Evolutionary conservation across 2,888 invertebrate genomes (phyloP).

Genomic region (Cactoblastis cactorum): DNA sequence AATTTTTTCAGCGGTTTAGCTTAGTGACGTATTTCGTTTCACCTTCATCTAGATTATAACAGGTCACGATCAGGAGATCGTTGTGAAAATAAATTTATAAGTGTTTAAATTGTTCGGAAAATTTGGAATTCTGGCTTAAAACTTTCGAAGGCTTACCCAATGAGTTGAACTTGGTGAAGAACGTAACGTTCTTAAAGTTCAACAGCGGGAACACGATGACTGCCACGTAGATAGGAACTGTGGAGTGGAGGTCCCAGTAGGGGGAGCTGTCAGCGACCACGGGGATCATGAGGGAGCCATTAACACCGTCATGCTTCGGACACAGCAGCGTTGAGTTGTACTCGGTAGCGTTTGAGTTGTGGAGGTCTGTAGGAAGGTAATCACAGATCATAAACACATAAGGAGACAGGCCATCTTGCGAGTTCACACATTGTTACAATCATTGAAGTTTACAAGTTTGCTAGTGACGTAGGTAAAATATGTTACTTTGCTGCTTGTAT

Average conservation of each 20-base stretch:
- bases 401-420: too few species aligned
- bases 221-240: conserved; percentile 90
- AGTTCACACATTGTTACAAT: too few species aligned
- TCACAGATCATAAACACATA: too few species aligned
- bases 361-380: conserved; percentile 50
- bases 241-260: conserved; percentile 86
- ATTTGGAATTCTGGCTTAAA: too few species aligned
- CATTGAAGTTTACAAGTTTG: too few species aligned
- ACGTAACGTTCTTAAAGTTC: conserved; percentile 91
- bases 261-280: conserved; percentile 52
- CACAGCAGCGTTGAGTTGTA: conserved; percentile 62
- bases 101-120: too few species aligned
- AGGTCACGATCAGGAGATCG: background rate
- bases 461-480: too few species aligned
- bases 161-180: conserved; percentile 95
- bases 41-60: too few species aligned
- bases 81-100: too few species aligned
- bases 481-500: too few species aligned
- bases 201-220: conserved; percentile 88
- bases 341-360: conserved; percentile 34
- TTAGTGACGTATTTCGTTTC: too few species aligned
- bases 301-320: conserved; percentile 48
- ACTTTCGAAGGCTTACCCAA: conserved; percentile 89
- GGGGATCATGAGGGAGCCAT: conserved; percentile 39
- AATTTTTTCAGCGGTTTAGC: too few species aligned